Conservation (phyloP, 2,888 invertebrate species). For the Limnephilus auricula region DNA sequence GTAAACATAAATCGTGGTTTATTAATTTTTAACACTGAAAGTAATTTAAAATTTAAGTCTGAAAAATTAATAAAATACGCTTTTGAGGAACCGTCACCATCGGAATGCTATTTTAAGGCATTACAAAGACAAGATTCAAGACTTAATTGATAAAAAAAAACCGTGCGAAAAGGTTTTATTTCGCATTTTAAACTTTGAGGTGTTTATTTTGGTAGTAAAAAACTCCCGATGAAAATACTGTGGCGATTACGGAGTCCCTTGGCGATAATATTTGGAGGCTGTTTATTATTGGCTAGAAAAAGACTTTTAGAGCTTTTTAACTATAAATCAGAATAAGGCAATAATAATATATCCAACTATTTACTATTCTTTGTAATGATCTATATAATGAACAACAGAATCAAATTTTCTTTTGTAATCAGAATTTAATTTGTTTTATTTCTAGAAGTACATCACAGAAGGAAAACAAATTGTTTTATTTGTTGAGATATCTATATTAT, state of each 20-base stretch:
- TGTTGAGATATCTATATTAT: neutral
- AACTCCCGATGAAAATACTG: neutral
- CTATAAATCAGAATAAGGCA: neutral
- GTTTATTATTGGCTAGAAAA: neutral
- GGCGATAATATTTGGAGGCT: neutral
- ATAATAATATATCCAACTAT: too few species aligned
- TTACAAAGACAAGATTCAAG: neutral
- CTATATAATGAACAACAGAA: neutral
- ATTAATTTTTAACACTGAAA: neutral
- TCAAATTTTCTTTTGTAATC: neutral
- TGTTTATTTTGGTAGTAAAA: neutral
- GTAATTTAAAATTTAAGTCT: neutral
- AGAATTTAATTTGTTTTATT: neutral
- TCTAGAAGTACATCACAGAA: neutral
- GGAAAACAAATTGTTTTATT: neutral
- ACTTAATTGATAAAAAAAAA: neutral
- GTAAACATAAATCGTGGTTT: constrained; percentile 5
- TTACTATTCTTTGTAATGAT: neutral
- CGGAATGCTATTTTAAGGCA: neutral
- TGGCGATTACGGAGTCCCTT: neutral
- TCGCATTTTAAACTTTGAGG: too few species aligned
- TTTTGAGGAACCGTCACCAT: neutral
- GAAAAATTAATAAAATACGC: neutral
- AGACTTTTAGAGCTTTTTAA: neutral
- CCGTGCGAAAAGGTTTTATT: neutral